Evolutionary conservation across 2,888 invertebrate genomes (phyloP).

Genomic region (Epinotia bilunana): DNA sequence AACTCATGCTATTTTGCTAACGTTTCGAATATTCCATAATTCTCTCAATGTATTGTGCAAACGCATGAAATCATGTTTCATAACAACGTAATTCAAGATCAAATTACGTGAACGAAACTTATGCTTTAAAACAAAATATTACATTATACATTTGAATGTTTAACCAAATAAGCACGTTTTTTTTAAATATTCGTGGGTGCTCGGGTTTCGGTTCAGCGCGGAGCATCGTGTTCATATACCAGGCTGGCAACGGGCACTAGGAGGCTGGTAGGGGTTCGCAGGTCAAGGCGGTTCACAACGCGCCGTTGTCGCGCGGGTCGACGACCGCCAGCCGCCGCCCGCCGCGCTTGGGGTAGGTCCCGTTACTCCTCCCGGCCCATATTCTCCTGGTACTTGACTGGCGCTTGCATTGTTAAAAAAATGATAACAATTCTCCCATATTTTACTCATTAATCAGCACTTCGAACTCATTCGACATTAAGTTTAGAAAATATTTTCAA

Average conservation of each 20-base stretch:
- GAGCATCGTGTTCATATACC: slow-evolving; percentile 59
- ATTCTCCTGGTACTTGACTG: slow-evolving; percentile 54
- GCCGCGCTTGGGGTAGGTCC: slow-evolving; percentile 68
- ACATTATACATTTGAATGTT: slow-evolving; percentile 36
- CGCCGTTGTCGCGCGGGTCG: slow-evolving; percentile 65
- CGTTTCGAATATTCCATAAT: slow-evolving; percentile 26
- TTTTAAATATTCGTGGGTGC: slow-evolving; percentile 7
- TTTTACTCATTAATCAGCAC: slow-evolving; percentile 5
- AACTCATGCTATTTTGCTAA: slow-evolving; percentile 44
- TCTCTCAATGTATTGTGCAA: slow-evolving; percentile 23
- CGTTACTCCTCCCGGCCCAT: slow-evolving; percentile 69
- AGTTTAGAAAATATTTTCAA: not conserved
- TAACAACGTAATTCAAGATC: slow-evolving; percentile 40
- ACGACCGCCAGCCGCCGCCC: slow-evolving; percentile 65
- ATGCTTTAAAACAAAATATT: slow-evolving; percentile 31
- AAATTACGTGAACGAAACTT: slow-evolving; percentile 35
- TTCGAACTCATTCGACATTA: not conserved
- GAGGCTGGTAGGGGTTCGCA: slow-evolving; percentile 69
- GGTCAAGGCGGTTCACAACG: slow-evolving; percentile 73
- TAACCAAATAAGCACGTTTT: slow-evolving; percentile 30
- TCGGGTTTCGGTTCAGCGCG: slow-evolving; percentile 41
- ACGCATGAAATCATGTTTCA: slow-evolving; percentile 32
- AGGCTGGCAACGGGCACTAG: slow-evolving; percentile 66
- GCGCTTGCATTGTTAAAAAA: slow-evolving; percentile 39
- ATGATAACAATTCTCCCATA: not conserved